Evolutionary conservation across 2,888 invertebrate species (phyloP).

Genomic region (Malthinus seriepunctatus): DNA sequence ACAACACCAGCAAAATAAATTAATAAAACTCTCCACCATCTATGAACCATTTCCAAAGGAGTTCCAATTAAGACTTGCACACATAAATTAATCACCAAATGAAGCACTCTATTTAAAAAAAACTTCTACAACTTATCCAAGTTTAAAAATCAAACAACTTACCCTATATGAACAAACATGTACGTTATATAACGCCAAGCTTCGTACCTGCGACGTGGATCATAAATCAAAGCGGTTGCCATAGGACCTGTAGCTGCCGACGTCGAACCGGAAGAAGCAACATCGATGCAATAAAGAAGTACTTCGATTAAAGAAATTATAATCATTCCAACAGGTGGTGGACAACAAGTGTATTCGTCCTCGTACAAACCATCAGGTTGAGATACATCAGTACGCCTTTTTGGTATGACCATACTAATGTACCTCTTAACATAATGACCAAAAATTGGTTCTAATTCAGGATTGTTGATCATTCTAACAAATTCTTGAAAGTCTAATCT

Average conservation of each 20-base stretch:
- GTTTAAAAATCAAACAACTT: conserved; percentile 43
- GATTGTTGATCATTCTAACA: conserved; percentile 68
- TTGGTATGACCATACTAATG: conserved; percentile 32
- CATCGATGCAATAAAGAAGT: conserved; percentile 61
- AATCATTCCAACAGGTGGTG: conserved; percentile 91
- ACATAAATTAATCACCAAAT: conserved; percentile 86
- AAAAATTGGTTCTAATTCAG: conserved; percentile 57
- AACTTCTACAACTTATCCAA: neutral
- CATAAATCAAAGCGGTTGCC: conserved; percentile 82
- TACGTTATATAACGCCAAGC: conserved; percentile 94
- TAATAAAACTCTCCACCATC: conserved; percentile 87
- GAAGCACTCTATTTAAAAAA: conserved; percentile 66
- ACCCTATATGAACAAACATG: conserved; percentile 96
- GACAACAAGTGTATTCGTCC: conserved; percentile 88
- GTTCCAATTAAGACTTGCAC: conserved; percentile 93
- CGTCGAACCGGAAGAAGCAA: conserved; percentile 47
- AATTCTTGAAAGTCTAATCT: conserved; percentile 74
- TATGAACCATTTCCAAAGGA: conserved; percentile 95
- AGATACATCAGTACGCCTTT: conserved; percentile 42
- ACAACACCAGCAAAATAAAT: conserved; percentile 85
- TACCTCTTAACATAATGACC: conserved; percentile 64
- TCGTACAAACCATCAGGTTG: conserved; percentile 78
- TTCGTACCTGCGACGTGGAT: conserved; percentile 82
- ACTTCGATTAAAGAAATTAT: conserved; percentile 88
- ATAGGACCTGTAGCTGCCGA: conserved; percentile 66